Evolutionary conservation across 2,888 invertebrate species (phyloP).

Genomic region (Dolichopus griseipennis): DNA sequence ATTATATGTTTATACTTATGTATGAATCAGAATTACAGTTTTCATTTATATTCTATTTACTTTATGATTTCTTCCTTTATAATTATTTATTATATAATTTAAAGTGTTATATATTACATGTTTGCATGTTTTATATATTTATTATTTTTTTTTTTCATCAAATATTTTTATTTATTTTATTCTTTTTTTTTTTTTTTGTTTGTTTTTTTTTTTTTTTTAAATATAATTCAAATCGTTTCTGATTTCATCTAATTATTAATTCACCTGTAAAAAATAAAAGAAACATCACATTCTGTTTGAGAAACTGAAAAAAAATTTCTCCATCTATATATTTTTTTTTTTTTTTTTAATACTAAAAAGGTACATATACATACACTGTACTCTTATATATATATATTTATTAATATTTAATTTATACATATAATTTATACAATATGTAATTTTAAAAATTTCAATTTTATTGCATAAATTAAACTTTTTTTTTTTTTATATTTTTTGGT

Average conservation of each 20-base stretch:
- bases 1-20: too few relatives aligned
- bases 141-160: neutral
- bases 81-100: neutral
- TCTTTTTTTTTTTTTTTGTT: neutral
- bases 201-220: too few relatives aligned
- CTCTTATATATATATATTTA: neutral
- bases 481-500: constrained; percentile 10
- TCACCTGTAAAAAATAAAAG: constrained; percentile 18
- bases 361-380: constrained; percentile 10
- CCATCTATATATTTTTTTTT: constrained; percentile 16
- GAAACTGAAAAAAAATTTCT: constrained; percentile 18
- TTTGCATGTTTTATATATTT: neutral
- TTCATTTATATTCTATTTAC: neutral
- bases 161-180: neutral
- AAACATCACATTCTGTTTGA: constrained; percentile 23
- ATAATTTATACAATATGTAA: neutral
- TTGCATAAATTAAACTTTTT: neutral
- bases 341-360: constrained; percentile 10
- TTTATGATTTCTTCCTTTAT: neutral
- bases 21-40: neutral
- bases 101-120: neutral
- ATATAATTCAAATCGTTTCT: too few relatives aligned
- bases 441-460: constrained; percentile 9
- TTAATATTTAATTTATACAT: neutral
- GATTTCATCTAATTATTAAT: neutral